Percentiles rank a stretch among this genome's conserved stretches.
These are phyloP conservation scores for Drosophila baimaii DNA, from an alignment of 1,140 invertebrate species.

Conservation along the genomic window DNA sequence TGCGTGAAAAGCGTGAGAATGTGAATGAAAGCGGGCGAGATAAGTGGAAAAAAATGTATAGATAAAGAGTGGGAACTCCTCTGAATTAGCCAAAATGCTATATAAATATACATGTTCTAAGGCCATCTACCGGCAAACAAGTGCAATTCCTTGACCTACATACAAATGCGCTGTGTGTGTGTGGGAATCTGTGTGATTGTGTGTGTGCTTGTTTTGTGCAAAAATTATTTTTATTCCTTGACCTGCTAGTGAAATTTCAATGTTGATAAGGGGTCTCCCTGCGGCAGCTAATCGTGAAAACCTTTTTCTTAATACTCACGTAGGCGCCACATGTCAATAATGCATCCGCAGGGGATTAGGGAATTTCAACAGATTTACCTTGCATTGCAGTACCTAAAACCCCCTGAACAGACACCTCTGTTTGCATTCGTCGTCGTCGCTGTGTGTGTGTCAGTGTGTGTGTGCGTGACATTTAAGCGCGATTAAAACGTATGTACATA, in stretches of 20 bases:
- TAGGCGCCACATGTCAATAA: constrained; percentile 47
- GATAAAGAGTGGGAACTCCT: constrained; percentile 15
- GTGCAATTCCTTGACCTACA: constrained; percentile 56
- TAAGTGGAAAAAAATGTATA: constrained; percentile 11
- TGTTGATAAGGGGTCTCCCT: constrained; percentile 40
- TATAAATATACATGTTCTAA: constrained; percentile 11
- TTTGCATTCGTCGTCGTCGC: background rate
- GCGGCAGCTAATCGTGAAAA: constrained; percentile 25
- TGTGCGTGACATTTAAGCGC: constrained; percentile 24
- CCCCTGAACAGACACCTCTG: constrained; percentile 20
- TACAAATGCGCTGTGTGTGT: constrained; percentile 2
- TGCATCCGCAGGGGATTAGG: constrained; percentile 9
- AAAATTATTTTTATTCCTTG: constrained; percentile 47
- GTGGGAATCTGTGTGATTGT: background rate
- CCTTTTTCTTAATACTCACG: constrained; percentile 28
- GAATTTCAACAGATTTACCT: background rate
- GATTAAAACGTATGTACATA: constrained; percentile 34
- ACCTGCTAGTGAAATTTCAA: constrained; percentile 40
- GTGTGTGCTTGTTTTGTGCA: constrained; percentile 20
- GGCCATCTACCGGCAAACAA: constrained; percentile 50
- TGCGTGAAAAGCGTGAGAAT: constrained; percentile 10
- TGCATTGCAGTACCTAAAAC: constrained; percentile 11
- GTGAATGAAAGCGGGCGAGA: constrained; percentile 27
- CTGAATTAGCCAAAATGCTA: constrained; percentile 3
- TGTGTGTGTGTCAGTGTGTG: constrained; percentile 6